These are phyloP conservation scores for Pterois miles DNA, from an alignment of 2,797 vertebrate species.

Conservation along the genomic window DNA sequence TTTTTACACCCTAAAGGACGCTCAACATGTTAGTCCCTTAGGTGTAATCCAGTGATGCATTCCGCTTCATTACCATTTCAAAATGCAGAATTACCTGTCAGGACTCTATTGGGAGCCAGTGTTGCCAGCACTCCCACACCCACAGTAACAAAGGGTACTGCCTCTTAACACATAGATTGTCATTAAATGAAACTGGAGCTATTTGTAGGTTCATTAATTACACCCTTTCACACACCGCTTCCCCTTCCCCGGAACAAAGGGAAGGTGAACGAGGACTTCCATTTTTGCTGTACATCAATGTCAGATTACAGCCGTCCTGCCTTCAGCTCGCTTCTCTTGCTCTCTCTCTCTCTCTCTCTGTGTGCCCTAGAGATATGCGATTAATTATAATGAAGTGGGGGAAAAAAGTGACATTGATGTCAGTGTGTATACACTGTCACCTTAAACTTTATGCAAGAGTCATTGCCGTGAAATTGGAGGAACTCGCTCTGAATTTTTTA, in stretches of 20 bases:
- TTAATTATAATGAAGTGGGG: constrained; percentile 74
- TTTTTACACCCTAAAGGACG: constrained; percentile 69
- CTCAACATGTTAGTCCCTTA: constrained; percentile 58
- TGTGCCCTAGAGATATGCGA: constrained; percentile 68
- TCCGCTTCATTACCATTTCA: constrained; percentile 78
- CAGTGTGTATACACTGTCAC: constrained; percentile 58
- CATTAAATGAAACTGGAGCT: constrained; percentile 79
- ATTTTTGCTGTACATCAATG: constrained; percentile 79
- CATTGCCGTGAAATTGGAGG: constrained; percentile 68
- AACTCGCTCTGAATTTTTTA: constrained; percentile 49
- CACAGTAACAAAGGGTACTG: constrained; percentile 75
- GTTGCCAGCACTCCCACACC: constrained; percentile 64
- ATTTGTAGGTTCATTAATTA: constrained; percentile 84
- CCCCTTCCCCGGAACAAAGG: constrained; percentile 70
- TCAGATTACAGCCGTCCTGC: constrained; percentile 70
- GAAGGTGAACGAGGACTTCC: constrained; percentile 80
- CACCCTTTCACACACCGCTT: constrained; percentile 79
- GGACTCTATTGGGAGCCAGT: constrained; percentile 65
- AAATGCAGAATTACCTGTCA: constrained; percentile 80
- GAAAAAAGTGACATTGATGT: constrained; percentile 64
- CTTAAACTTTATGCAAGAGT: constrained; percentile 72
- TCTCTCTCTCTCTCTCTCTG: constrained; percentile 46
- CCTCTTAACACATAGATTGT: constrained; percentile 80
- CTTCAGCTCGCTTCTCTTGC: constrained; percentile 43
- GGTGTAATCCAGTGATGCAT: constrained; percentile 67